Conservation (phyloP, 2,113 vertebrate species). For the Ondatra zibethicus region DNA sequence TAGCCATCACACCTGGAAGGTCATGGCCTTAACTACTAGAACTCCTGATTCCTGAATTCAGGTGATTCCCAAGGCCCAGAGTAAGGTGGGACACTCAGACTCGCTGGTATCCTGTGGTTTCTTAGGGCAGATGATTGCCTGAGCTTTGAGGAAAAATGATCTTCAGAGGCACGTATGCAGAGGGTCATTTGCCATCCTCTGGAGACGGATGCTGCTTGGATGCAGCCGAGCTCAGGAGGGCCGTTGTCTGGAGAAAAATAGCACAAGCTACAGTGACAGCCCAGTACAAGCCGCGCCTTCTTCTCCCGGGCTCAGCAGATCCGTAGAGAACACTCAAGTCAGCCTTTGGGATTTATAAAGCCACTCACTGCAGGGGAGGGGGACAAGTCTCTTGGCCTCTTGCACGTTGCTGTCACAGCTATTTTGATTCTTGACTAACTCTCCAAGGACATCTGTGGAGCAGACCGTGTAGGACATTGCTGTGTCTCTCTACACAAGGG, state of each 20-base stretch:
- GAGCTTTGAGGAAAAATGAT: background rate
- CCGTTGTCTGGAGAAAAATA: background rate
- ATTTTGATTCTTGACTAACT: background rate
- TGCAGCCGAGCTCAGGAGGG: background rate
- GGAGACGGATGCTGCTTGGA: background rate
- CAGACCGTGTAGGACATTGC: rapidly evolving
- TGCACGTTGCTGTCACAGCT: rapidly evolving
- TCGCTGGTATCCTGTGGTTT: background rate
- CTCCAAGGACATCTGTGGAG: background rate
- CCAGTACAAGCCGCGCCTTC: no score
- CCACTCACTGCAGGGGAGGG: background rate
- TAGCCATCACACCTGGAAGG: background rate
- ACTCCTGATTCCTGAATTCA: no score
- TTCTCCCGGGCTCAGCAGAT: background rate
- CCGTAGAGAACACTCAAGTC: background rate
- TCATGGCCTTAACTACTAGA: background rate
- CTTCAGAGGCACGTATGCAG: rapidly evolving
- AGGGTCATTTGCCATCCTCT: no score
- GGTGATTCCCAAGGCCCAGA: background rate
- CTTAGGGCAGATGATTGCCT: background rate
- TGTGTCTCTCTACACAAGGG: background rate
- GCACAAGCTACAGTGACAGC: background rate
- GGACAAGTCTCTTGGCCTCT: background rate
- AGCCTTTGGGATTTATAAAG: background rate
- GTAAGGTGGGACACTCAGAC: background rate